Conservation (phyloP, 2,797 vertebrate genomes). For the Pyrrhura leucotis region DNA sequence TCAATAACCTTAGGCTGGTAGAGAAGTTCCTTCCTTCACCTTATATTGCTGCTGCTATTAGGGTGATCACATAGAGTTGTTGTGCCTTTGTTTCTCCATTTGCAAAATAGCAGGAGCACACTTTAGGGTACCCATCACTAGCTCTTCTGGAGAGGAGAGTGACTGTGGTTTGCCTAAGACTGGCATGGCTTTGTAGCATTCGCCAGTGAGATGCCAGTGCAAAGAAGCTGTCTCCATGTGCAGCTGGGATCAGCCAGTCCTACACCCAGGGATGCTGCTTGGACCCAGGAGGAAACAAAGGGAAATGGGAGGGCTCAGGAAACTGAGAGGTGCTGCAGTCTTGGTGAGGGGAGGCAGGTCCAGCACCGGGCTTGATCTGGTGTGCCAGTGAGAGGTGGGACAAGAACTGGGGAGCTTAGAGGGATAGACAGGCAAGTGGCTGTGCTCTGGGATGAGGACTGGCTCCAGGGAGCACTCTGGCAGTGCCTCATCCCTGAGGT, state of each 20-base stretch:
- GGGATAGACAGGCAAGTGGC: background rate
- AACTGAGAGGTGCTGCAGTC: background rate
- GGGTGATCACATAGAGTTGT: background rate
- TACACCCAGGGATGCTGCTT: background rate
- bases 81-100: background rate
- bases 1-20: no score
- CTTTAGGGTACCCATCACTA: background rate
- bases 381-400: background rate
- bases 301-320: background rate
- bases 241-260: background rate
- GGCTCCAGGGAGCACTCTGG: background rate
- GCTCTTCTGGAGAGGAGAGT: background rate
- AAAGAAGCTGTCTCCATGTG: background rate
- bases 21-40: no score
- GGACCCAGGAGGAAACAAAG: background rate
- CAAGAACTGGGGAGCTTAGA: background rate
- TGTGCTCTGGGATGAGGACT: background rate
- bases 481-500: background rate
- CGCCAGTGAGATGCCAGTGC: background rate
- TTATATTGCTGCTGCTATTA: background rate
- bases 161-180: background rate
- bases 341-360: background rate
- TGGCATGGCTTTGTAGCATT: background rate
- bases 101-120: background rate
- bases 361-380: accelerated